Conservation (phyloP, 2,113 vertebrate genomes). For the Propithecus coquereli region DNA sequence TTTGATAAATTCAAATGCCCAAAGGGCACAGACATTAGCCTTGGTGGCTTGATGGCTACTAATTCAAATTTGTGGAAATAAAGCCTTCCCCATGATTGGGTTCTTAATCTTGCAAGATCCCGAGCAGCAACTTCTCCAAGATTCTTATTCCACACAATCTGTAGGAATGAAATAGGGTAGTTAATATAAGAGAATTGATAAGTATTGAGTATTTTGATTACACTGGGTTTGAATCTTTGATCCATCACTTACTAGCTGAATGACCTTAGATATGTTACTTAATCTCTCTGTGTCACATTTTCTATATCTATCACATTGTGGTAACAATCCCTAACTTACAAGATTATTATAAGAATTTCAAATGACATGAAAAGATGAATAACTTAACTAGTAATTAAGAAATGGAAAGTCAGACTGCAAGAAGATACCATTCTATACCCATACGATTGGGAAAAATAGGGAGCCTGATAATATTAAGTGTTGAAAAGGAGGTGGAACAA, state of each 20-base stretch:
- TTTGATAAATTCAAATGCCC: not conserved
- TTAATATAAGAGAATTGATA: not conserved
- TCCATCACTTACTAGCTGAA: not conserved
- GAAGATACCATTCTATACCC: not conserved
- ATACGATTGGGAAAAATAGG: not conserved
- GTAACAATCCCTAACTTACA: not conserved
- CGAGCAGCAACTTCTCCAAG: not conserved
- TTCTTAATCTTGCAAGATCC: not conserved
- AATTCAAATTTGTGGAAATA: not conserved
- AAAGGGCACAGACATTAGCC: not conserved
- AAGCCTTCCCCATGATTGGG: not conserved
- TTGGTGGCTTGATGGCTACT: not conserved
- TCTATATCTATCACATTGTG: not conserved
- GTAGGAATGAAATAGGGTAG: not conserved
- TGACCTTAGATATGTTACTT: not conserved
- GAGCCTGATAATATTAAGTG: not conserved
- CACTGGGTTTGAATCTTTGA: not conserved
- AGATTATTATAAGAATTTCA: not conserved
- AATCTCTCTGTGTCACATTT: not conserved
- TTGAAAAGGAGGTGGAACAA: not conserved
- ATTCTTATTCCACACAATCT: not conserved
- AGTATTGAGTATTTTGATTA: not conserved
- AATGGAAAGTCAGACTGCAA: not conserved
- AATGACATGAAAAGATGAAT: not conserved
- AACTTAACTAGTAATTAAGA: not conserved